A percentile compares a stretch with the other conserved stretches of the same genome.
Conservation (phyloP, 2,113 vertebrate genomes). For the Helogale parvula region DNA sequence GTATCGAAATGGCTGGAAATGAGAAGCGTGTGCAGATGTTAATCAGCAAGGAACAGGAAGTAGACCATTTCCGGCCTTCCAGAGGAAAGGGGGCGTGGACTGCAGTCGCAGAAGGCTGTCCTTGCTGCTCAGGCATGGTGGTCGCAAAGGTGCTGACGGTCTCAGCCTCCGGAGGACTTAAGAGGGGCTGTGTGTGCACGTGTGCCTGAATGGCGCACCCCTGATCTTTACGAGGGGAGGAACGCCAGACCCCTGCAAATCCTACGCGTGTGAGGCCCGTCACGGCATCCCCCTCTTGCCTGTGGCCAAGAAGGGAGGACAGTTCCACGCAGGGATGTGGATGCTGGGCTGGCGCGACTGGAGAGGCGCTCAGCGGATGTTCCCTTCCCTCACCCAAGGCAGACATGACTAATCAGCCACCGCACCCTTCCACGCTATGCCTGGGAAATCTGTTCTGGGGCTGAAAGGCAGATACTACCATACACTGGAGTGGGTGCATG, state of each 20-base stretch:
- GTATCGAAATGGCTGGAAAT: neutral
- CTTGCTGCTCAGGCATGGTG: conserved; percentile 13
- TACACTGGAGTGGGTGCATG: neutral
- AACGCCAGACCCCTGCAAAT: neutral
- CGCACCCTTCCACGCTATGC: neutral
- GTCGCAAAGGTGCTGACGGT: neutral
- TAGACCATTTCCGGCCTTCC: neutral
- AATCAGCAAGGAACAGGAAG: neutral
- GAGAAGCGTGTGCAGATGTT: conserved; percentile 11
- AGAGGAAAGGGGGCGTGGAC: neutral
- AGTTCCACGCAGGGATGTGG: neutral
- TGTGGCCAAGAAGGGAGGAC: neutral
- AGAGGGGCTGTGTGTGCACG: neutral
- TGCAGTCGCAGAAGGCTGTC: neutral
- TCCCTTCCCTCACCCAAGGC: neutral
- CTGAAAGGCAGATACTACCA: neutral
- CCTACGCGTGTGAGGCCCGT: fast-evolving
- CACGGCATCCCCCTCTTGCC: neutral
- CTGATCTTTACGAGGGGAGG: neutral
- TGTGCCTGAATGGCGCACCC: neutral
- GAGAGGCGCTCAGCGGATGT: neutral
- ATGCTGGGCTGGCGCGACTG: neutral
- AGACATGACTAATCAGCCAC: conserved; percentile 22
- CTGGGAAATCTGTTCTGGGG: neutral
- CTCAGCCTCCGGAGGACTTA: neutral